These are phyloP conservation scores for Tenthredo amoena DNA, from an alignment of 2,888 invertebrate species.

Conservation along the genomic window DNA sequence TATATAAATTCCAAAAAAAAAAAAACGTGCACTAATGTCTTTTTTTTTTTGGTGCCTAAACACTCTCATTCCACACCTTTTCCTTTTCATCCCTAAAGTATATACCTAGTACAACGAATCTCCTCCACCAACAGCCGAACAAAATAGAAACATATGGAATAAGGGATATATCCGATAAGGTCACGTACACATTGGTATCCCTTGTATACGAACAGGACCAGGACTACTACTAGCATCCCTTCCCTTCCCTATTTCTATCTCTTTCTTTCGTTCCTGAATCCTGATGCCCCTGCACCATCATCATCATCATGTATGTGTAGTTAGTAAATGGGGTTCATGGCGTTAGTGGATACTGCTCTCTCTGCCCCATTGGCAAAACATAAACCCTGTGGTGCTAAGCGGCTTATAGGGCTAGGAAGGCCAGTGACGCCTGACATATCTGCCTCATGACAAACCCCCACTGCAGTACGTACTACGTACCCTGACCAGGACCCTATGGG, in stretches of 20 bases:
- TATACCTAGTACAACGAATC: not conserved
- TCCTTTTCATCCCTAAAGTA: not conserved
- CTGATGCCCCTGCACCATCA: not conserved
- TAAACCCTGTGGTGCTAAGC: conserved; percentile 77
- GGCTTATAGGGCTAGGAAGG: conserved; percentile 75
- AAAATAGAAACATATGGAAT: conserved; percentile 46
- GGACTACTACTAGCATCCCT: not conserved
- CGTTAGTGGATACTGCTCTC: conserved; percentile 69
- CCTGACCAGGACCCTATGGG: conserved; percentile 24
- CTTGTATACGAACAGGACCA: not conserved
- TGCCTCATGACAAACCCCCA: conserved; percentile 38
- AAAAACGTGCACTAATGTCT: not conserved
- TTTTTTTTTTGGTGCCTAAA: not conserved
- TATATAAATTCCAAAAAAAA: no score
- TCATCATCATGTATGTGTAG: conserved; percentile 22
- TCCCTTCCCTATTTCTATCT: not conserved
- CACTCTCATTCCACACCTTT: not conserved
- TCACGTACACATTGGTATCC: not conserved
- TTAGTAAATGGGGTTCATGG: conserved; percentile 66
- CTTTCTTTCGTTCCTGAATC: not conserved
- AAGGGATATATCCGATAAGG: conserved; percentile 41
- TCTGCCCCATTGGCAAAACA: conserved; percentile 71
- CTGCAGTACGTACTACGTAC: not conserved
- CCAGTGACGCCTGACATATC: conserved; percentile 75
- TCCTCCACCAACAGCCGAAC: not conserved